Percentiles rank a stretch among this genome's conserved stretches.
phyloP scores from a whole-genome alignment of 2,113 vertebrate genomes.

The Ptychochromis oligacanthus region DNA sequence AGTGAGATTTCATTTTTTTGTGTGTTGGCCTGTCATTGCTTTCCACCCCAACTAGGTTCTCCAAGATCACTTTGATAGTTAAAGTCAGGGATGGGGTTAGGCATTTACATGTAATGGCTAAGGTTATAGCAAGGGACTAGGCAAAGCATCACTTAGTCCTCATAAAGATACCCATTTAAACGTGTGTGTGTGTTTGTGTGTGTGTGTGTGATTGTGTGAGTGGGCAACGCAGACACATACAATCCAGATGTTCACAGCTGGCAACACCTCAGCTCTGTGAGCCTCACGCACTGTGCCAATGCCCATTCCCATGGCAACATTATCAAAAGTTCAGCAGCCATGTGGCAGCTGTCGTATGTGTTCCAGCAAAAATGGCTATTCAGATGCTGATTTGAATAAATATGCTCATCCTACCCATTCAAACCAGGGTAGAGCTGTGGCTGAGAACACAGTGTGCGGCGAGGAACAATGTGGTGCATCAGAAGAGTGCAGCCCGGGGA shows the following conservation, averaged over 20 bases:
- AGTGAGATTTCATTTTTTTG: no score
- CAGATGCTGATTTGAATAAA: slow-evolving; percentile 66
- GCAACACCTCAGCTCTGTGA: slow-evolving; percentile 42
- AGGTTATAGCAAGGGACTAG: neutral
- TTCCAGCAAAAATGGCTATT: slow-evolving; percentile 57
- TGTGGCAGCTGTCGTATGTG: slow-evolving; percentile 43
- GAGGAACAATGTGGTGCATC: slow-evolving; percentile 22
- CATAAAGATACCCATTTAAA: slow-evolving; percentile 1
- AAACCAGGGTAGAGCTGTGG: slow-evolving; percentile 32
- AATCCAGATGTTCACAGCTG: slow-evolving; percentile 44
- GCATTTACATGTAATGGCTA: neutral
- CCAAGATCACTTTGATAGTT: neutral
- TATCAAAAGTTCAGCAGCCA: slow-evolving; percentile 56
- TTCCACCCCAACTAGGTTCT: neutral
- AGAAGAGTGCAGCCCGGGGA: slow-evolving; percentile 54
- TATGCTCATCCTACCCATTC: slow-evolving; percentile 51
- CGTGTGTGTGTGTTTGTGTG: no score
- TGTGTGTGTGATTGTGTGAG: neutral
- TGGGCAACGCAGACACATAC: neutral
- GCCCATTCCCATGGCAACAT: slow-evolving; percentile 66
- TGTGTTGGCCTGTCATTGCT: neutral
- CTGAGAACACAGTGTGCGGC: slow-evolving; percentile 39
- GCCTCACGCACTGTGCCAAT: slow-evolving; percentile 9
- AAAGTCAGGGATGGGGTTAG: neutral
- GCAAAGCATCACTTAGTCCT: neutral